Base-by-base conservation (phyloP, 2,888 invertebrate species). In the Oligia strigilis region DNA sequence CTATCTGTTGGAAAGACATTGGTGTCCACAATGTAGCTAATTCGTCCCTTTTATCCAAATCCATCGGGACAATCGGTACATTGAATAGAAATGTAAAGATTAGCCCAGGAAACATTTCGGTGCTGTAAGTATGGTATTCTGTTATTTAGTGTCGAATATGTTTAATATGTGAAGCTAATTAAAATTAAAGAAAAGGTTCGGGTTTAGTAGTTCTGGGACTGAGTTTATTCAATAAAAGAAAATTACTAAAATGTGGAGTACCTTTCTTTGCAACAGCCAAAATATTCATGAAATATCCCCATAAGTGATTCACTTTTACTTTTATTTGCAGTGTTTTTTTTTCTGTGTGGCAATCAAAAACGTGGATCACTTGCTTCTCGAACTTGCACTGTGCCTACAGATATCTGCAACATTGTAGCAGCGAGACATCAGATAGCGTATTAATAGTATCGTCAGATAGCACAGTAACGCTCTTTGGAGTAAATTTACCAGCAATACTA, bases 31-130 rank as follows among this genome's bases (percentile, higher is more conserved):
- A 71, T 80, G 79, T 83, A 71, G 60, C 77, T 79, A 88, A 90
- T 85, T 90, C 72, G 81, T 78, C 75, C 84, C 83, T 81, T 80
- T 84, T 71, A 77, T 84, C 46, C 58, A 76, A 87, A 80, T 78
- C 81, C 82, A 84, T 75, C 46, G 77, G 71, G 78, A 80, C 81
- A 83, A 75, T 82, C 36, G 85, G 66, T 81, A 84, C 87, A 79
- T 77, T 83, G 84, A 88, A 90, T 87, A 87, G 84, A 80, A 90
- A 89, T 84, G 83, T 73, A 80, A 78, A 87, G 80, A 85, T 88
- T 87, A 89, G 65, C 72, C 58, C 36, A 60, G 66, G 43, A 73
- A 81, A 62, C 66, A 82, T 82, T 79, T 75, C 67, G 52, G 66
- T 65, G 46, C 67, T 75, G 75, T 79, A 89, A 85, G 82, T 82